These are phyloP conservation scores for Sipunculus nudus DNA, from an alignment of 2,888 invertebrate genomes.

Conservation along the genomic window DNA sequence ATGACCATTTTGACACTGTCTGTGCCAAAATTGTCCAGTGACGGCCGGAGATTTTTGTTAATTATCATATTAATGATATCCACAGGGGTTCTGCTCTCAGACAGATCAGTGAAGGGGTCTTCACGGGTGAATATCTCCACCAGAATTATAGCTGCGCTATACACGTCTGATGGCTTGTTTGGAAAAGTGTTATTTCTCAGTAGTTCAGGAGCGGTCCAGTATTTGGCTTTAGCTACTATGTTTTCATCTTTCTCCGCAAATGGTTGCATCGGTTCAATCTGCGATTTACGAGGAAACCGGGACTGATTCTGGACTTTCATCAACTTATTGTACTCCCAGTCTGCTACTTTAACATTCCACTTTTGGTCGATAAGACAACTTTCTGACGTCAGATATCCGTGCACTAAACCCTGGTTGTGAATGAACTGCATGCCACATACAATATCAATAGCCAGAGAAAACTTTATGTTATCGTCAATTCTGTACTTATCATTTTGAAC, in stretches of 20 bases:
- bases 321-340: slow-evolving; percentile 53
- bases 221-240: slow-evolving; percentile 24
- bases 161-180: slow-evolving; percentile 36
- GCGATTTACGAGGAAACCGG: no score
- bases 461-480: slow-evolving; percentile 51
- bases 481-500: slow-evolving; percentile 51
- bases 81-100: slow-evolving; percentile 23
- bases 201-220: slow-evolving; percentile 42
- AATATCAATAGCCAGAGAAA: slow-evolving; percentile 46
- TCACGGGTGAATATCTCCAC: slow-evolving; percentile 47
- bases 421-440: slow-evolving; percentile 53
- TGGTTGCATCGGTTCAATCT: background rate
- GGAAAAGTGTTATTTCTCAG: slow-evolving; percentile 13
- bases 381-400: slow-evolving; percentile 52
- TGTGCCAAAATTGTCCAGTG: slow-evolving; percentile 7
- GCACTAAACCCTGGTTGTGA: slow-evolving; percentile 53
- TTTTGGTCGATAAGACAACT: slow-evolving; percentile 55
- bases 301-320: no score
- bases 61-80: slow-evolving; percentile 37
- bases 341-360: slow-evolving; percentile 58
- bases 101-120: slow-evolving; percentile 37
- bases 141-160: slow-evolving; percentile 44
- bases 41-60: slow-evolving; percentile 47
- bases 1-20: slow-evolving; percentile 49
- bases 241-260: slow-evolving; percentile 12